These are phyloP conservation scores for Habroteleia sp. DNA, from an alignment of 2,888 invertebrate genomes.

Conservation along the genomic window DNA sequence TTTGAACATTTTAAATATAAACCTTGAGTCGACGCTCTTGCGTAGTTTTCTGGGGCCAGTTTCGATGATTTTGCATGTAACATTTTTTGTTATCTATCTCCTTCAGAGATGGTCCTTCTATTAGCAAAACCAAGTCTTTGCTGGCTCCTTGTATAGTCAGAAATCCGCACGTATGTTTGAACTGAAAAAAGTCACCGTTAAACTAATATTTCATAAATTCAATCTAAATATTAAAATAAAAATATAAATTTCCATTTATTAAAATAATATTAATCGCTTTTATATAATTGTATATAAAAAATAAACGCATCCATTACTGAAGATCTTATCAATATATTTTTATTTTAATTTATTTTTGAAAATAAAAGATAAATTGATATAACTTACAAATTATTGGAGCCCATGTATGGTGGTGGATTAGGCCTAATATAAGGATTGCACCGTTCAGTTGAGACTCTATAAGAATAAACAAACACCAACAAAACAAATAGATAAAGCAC, in stretches of 20 bases:
- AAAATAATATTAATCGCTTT: no score
- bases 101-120: conserved; percentile 10
- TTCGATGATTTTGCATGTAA: conserved; percentile 69
- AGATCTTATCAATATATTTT: not conserved
- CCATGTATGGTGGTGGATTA: conserved; percentile 84
- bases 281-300: no score
- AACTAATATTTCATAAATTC: no score
- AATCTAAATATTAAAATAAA: no score
- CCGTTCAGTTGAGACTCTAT: conserved; percentile 74
- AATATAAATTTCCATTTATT: not conserved
- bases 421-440: conserved; percentile 81
- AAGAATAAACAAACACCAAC: conserved; percentile 38
- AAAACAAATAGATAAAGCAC: not conserved
- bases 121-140: conserved; percentile 83
- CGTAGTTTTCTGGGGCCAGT: conserved; percentile 71
- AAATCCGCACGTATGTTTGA: conserved; percentile 80
- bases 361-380: not conserved
- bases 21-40: conserved; percentile 47
- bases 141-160: conserved; percentile 83
- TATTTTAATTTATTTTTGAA: not conserved
- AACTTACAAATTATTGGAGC: conserved; percentile 82
- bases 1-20: conserved; percentile 32
- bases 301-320: no score
- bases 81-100: conserved; percentile 16
- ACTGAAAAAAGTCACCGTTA: conserved; percentile 66